Evolutionary conservation across 2,113 vertebrate species (phyloP), one percentile per base, ranked within the genome.

Genomic region (Patagioenas fasciata): DNA sequence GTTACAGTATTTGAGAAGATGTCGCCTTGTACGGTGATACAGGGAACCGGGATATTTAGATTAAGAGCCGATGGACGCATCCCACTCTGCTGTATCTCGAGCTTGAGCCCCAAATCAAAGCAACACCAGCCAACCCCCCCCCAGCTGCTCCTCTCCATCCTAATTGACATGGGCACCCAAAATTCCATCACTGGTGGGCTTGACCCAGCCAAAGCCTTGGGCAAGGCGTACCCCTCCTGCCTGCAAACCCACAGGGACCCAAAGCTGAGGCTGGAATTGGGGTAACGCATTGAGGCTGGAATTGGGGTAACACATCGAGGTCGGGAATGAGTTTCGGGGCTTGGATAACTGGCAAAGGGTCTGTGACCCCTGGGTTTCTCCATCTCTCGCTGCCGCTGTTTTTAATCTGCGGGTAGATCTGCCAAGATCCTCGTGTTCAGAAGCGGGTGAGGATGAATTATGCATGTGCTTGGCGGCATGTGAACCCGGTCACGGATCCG

Each of bases 121-220:
- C n/a, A 34, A 4, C 11, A 0, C 21, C 19, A 38, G 26, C 17
- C 19, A 7, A 83, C 66, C 6, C 42, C 57, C 32, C 34, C 6
- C 21, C 58, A 25, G 51, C 51, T 53, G 51, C 25, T 53, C 25
- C 7, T 15, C 13, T 28, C 51, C 51, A 53, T 53, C 25, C 25
- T 53, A 53, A 15, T 15, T 15, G 25, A 14, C 51, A 28, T 15
- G 51, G 51, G 51, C 25, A 53, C 51, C 25, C 25, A 15, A 53
- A 53, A 53, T 9, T 44, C 25, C 25, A 53, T 53, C 13, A 13
- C 25, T 53, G 24, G 51, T 14, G 51, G 25, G 3, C 26, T 82
- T 23, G 4, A 3, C 7, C 6, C 0, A 2, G 38, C 44, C 40
- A 34, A 50, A 79, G 36, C 28, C 36, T 54, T 0, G 0, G 28